These are phyloP conservation scores for Pseudochaenichthys georgianus DNA, from an alignment of 2,797 vertebrate genomes.

Conservation along the genomic window DNA sequence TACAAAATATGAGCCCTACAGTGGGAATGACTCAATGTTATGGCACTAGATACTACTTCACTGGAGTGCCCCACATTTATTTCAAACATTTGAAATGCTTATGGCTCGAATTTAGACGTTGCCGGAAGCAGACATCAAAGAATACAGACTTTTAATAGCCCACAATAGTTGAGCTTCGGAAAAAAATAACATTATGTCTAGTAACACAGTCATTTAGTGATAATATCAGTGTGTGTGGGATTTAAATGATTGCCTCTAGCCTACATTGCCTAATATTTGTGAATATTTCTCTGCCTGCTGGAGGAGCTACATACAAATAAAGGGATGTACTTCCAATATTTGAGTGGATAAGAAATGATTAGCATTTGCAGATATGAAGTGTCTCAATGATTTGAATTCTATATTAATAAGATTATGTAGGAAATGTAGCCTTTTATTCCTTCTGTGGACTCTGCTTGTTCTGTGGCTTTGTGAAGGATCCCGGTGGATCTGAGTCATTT, in stretches of 20 bases:
- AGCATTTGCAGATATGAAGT: constrained; percentile 35
- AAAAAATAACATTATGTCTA: constrained; percentile 17
- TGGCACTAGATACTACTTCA: constrained; percentile 47
- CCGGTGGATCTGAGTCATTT: constrained; percentile 37
- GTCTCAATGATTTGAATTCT: constrained; percentile 29
- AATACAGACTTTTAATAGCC: constrained; percentile 58
- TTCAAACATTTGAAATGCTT: constrained; percentile 61
- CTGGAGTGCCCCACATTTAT: constrained; percentile 50
- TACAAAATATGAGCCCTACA: constrained; percentile 31
- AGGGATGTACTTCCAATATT: constrained; percentile 26
- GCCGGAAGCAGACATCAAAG: constrained; percentile 47
- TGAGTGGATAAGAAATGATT: neutral
- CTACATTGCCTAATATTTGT: constrained; percentile 57
- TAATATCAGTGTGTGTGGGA: constrained; percentile 57
- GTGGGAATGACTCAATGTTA: constrained; percentile 59
- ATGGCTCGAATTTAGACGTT: constrained; percentile 44
- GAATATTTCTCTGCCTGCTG: constrained; percentile 34
- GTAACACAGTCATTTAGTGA: constrained; percentile 43
- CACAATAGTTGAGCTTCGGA: constrained; percentile 24
- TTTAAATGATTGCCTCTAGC: constrained; percentile 62
- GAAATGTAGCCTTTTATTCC: constrained; percentile 27
- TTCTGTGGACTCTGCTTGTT: constrained; percentile 13
- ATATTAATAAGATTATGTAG: constrained; percentile 28
- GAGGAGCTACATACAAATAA: constrained; percentile 45
- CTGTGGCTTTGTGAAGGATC: constrained; percentile 28